Conservation (phyloP, 1,140 invertebrate genomes). For the Tetramorium parvispinum region DNA sequence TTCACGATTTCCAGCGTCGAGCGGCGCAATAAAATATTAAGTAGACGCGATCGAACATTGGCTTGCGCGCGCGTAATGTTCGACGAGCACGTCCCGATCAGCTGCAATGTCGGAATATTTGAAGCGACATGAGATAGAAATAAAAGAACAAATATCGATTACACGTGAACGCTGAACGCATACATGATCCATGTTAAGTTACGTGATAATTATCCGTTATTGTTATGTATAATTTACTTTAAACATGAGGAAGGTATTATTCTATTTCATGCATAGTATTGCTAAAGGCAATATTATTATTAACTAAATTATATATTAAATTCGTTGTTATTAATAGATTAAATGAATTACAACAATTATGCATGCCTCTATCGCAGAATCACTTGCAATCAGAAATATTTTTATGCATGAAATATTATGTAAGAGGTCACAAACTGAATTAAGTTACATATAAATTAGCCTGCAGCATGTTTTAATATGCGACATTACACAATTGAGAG, state of each 20-base stretch:
- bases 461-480: not conserved
- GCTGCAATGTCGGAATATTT: not conserved
- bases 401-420: not conserved
- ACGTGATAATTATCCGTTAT: not conserved
- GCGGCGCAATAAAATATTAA: conserved; percentile 52
- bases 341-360: not conserved
- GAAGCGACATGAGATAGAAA: not conserved
- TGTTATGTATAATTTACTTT: conserved; percentile 9
- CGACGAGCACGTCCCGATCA: conserved; percentile 24
- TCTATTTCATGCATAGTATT: not conserved
- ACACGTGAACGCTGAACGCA: not conserved
- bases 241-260: not conserved
- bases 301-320: conserved; percentile 14
- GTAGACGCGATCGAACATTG: conserved; percentile 42
- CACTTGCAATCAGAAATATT: not conserved
- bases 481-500: not conserved
- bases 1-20: conserved; percentile 31
- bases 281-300: not conserved
- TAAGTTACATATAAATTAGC: conserved; percentile 7
- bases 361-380: not conserved
- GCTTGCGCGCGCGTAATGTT: conserved; percentile 3
- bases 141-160: not conserved
- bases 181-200: not conserved
- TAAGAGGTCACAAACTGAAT: not conserved
- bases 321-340: not conserved